These are phyloP conservation scores for Rhagophthalmus giganteus DNA, from an alignment of 2,888 invertebrate genomes.

Conservation along the genomic window DNA sequence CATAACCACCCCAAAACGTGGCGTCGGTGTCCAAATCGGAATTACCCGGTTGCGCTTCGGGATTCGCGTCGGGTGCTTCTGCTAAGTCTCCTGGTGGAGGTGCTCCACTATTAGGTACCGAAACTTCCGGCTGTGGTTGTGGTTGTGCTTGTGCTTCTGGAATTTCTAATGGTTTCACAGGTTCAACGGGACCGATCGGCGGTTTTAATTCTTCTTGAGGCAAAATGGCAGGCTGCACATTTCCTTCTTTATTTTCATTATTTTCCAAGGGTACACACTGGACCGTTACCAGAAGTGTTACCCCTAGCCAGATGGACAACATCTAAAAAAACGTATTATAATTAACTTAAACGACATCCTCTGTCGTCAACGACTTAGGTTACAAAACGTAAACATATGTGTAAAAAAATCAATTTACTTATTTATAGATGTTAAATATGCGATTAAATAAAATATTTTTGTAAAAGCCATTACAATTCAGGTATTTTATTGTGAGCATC, in stretches of 20 bases:
- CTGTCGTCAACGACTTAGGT: no score
- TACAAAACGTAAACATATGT: no score
- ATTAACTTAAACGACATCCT: no score
- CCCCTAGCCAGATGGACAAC: no score
- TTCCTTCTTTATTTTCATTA: neutral
- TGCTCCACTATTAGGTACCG: constrained; percentile 3
- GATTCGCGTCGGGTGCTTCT: constrained; percentile 7
- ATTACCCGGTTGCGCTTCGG: constrained; percentile 9
- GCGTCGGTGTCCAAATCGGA: constrained; percentile 33
- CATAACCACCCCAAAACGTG: constrained; percentile 27
- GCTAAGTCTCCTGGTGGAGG: constrained; percentile 11
- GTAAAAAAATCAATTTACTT: no score
- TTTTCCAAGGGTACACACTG: constrained; percentile 7
- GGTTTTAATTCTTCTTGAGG: neutral
- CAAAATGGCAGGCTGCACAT: neutral
- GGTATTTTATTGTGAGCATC: no score
- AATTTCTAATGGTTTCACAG: neutral
- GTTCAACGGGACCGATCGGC: neutral
- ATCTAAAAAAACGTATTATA: no score
- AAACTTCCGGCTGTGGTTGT: neutral
- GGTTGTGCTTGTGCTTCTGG: neutral
- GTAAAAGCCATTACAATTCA: no score
- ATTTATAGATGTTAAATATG: no score
- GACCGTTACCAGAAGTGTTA: no score
- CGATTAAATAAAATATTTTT: no score